phyloP scores from a whole-genome alignment of 2,888 invertebrate genomes.

The Zele albiditarsus region DNA sequence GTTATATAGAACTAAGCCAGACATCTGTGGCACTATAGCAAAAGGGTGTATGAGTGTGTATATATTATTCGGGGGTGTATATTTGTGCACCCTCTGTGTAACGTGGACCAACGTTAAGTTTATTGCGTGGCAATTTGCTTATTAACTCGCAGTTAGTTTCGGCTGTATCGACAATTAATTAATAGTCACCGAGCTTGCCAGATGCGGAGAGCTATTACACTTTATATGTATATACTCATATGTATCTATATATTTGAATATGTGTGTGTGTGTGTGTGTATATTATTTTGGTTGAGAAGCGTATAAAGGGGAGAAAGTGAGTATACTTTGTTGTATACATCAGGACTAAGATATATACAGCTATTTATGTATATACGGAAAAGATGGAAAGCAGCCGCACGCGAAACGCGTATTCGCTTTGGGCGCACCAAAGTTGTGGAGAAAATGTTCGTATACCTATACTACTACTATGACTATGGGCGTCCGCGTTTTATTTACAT shows the following conservation, averaged over 20 bases:
- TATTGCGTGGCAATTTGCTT: conserved; percentile 73
- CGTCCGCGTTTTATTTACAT: conserved; percentile 28
- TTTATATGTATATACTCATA: not conserved
- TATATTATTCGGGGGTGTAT: conserved; percentile 30
- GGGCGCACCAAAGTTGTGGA: conserved; percentile 33
- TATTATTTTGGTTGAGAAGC: not conserved
- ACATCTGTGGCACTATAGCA: conserved; percentile 69
- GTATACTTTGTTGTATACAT: conserved; percentile 7
- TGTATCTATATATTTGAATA: not conserved
- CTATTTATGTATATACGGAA: conserved; percentile 5
- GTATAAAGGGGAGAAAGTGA: conserved; percentile 9
- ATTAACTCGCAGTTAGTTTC: conserved; percentile 73
- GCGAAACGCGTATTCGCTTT: conserved; percentile 18
- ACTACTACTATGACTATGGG: conserved; percentile 23
- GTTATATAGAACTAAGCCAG: conserved; percentile 64
- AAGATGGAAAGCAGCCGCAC: conserved; percentile 19
- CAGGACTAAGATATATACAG: not conserved
- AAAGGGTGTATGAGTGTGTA: conserved; percentile 43
- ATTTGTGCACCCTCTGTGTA: conserved; percentile 43
- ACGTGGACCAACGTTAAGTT: conserved; percentile 59
- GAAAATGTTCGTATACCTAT: conserved; percentile 20
- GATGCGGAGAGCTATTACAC: conserved; percentile 46
- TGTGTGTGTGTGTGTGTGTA: not conserved
- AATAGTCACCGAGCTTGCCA: conserved; percentile 64
- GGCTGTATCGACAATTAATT: conserved; percentile 71